Evolutionary conservation across 2,113 vertebrate species (phyloP).

Genomic region (Pristiophorus japonicus): DNA sequence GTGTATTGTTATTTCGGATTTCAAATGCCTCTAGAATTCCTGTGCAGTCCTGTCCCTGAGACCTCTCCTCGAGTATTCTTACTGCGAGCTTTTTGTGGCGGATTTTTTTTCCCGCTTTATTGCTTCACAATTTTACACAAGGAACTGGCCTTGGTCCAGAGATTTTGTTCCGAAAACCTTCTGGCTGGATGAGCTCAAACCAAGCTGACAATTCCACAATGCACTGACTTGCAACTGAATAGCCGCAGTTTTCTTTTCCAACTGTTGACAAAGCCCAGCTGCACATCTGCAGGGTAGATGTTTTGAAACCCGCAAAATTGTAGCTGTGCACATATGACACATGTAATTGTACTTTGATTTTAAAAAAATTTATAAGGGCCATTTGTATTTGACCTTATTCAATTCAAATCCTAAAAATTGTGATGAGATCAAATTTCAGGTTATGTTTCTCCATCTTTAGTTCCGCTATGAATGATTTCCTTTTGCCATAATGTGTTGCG

Average conservation of each 20-base stretch:
- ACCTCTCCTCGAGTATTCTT: background rate
- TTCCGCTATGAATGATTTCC: background rate
- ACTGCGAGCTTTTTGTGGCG: background rate
- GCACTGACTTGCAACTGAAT: background rate
- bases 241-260: background rate
- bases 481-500: background rate
- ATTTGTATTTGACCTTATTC: background rate
- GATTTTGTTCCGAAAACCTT: background rate
- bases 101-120: background rate
- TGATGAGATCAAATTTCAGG: background rate
- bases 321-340: background rate
- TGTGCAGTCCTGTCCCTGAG: background rate
- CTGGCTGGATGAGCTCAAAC: background rate
- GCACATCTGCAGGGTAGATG: background rate
- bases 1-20: background rate
- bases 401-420: background rate
- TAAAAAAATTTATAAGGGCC: background rate
- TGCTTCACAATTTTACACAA: background rate
- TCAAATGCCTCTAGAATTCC: background rate
- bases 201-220: background rate
- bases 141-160: background rate
- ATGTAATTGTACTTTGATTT: background rate
- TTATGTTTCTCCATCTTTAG: background rate
- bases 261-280: conserved; percentile 1
- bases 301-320: background rate